Base-by-base conservation (phyloP, 1,140 invertebrate genomes). In the Caerostris extrusa region DNA sequence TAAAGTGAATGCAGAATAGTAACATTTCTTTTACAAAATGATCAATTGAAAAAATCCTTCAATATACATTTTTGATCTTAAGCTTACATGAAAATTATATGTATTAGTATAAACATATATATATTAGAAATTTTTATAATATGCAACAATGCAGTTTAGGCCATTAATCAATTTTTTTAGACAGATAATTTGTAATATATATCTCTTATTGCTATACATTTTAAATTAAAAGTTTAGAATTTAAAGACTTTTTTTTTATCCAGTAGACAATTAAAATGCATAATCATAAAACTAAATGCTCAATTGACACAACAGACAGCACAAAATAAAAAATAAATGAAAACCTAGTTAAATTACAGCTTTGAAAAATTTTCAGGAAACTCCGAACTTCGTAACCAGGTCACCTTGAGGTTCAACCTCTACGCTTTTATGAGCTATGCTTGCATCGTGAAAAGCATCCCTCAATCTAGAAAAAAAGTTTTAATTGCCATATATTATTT, bases 321-420 rank as follows among this genome's bases (percentile, higher is more conserved):
- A 71, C 69, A 12, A 71, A 71, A 77, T 77, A 50, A 77, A 77
- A 12, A 77, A 12, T 53, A 77, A 34, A 71, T 34, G 61, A 86
- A 53, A 61, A 58, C 86, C 86, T 88, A 88, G 61, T 50, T 67
- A 7, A 5, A 77, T 12, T 58, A 58, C 57, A 56, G 19, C 10
- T 58, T 12, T 58, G 56, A 85, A 67, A 34, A 19, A 12, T 57
- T 10, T 94, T 90, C 61, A 94, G 17, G 93, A 94, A 17, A 85
- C n/a, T 8, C 93, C 93, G 58, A 94, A 94, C 55, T 94, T 90
- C 3, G 87, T 50, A n/a, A 94, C 88, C n/a, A 94, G 71, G 85
- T 94, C 93, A 50, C 77, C 86, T 56, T 83, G 87, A 5, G 93
- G 93, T 60, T 94, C 87, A 19, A 94, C 19, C 90, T 94, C 61